phyloP scores from a whole-genome alignment of 2,888 invertebrate genomes.

The Cinara cedri region DNA sequence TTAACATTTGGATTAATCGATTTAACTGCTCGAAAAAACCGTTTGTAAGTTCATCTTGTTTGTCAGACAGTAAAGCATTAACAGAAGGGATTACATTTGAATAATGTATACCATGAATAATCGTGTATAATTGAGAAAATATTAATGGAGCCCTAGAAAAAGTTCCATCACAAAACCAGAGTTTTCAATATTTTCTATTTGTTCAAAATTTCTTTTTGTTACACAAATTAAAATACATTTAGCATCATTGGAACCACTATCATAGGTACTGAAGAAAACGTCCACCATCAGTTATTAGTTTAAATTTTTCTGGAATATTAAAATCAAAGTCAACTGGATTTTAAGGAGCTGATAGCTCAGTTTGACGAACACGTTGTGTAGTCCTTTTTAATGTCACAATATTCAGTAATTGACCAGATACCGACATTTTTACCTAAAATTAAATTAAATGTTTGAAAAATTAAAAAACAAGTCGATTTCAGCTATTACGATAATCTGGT shows the following conservation, averaged over 20 bases:
- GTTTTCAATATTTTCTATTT: slow-evolving; percentile 7
- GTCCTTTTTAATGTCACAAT: background rate
- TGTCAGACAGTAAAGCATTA: slow-evolving; percentile 15
- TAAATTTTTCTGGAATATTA: background rate
- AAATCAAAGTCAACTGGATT: background rate
- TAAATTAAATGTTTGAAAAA: no score
- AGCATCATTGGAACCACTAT: background rate
- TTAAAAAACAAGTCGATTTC: no score
- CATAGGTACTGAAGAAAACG: background rate
- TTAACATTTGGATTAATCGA: slow-evolving; percentile 1
- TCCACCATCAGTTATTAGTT: background rate
- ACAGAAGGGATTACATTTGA: background rate
- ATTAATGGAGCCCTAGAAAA: slow-evolving; percentile 5
- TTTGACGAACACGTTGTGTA: slow-evolving; percentile 2
- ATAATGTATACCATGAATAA: slow-evolving; percentile 20
- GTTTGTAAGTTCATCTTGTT: background rate
- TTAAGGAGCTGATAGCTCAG: background rate
- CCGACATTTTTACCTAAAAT: slow-evolving; percentile 3
- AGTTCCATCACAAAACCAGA: slow-evolving; percentile 21
- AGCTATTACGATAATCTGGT: no score
- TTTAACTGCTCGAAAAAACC: background rate
- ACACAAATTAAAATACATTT: slow-evolving; percentile 15
- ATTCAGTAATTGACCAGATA: background rate
- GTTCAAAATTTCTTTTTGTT: background rate
- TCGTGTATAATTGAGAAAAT: slow-evolving; percentile 5